Conservation (phyloP, 2,113 vertebrate genomes). For the Platichthys flesus region DNA sequence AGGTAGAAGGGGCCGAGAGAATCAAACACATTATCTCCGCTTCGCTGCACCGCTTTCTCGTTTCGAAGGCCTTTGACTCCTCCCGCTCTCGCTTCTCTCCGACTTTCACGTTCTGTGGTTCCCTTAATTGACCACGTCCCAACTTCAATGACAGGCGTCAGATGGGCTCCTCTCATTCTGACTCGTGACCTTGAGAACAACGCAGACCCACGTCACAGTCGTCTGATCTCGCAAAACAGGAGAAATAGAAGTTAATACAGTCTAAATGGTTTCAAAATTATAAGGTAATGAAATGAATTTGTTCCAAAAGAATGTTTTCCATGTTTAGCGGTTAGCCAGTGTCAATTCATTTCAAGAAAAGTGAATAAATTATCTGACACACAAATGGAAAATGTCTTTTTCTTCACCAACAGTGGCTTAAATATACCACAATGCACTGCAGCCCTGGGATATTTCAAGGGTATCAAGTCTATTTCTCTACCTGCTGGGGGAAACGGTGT, state of each 20-base stretch:
- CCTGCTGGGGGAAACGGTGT: background rate
- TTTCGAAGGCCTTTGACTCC: constrained; percentile 31
- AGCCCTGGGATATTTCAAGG: background rate
- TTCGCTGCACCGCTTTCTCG: constrained; percentile 56
- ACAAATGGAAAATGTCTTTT: no score
- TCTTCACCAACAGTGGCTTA: background rate
- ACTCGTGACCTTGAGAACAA: constrained; percentile 55
- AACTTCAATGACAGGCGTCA: constrained; percentile 65
- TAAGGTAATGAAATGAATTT: no score
- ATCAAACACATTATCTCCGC: constrained; percentile 66
- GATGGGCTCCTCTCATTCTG: constrained; percentile 38
- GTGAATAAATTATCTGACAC: no score
- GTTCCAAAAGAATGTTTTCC: no score
- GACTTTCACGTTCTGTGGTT: constrained; percentile 4
- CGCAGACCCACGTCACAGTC: constrained; percentile 39
- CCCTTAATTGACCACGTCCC: constrained; percentile 22
- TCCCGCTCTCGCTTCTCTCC: constrained; percentile 18
- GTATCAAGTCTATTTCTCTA: background rate
- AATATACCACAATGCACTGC: background rate
- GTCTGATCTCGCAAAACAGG: no score
- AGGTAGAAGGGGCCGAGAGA: constrained; percentile 69
- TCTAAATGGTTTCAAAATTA: no score
- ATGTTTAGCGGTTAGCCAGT: no score
- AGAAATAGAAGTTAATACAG: no score
- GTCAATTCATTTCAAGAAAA: no score